Evolutionary conservation across 2,888 invertebrate genomes (phyloP).

Genomic region (Eristalinus aeneus): DNA sequence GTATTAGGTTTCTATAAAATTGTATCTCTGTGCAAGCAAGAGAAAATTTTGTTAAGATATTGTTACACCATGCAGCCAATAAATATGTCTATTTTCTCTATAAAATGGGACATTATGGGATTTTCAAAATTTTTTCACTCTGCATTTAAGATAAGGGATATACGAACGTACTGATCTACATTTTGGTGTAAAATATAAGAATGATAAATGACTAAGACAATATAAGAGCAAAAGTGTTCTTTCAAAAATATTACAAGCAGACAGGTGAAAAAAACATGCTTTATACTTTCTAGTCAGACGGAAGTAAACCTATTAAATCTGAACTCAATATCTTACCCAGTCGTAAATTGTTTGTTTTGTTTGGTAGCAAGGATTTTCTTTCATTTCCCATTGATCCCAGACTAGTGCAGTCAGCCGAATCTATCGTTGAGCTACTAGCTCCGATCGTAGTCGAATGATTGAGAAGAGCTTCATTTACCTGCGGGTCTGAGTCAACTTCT

Average conservation of each 20-base stretch:
- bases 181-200: not conserved
- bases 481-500: conserved; percentile 80
- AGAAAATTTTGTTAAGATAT: no score
- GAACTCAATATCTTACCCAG: conserved; percentile 77
- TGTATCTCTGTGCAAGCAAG: no score
- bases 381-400: conserved; percentile 78
- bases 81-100: no score
- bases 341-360: conserved; percentile 77
- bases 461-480: conserved; percentile 79
- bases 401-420: conserved; percentile 79
- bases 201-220: not conserved
- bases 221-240: not conserved
- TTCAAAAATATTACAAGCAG: conserved; percentile 1
- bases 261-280: conserved; percentile 37
- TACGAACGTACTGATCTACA: no score
- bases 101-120: no score
- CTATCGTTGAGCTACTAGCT: conserved; percentile 80
- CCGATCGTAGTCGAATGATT: conserved; percentile 76
- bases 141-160: no score
- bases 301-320: not conserved
- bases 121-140: no score
- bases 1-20: no score
- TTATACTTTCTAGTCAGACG: not conserved
- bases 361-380: conserved; percentile 78
- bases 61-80: no score